These are phyloP conservation scores for Protosalanx chinensis DNA, from an alignment of 2,797 vertebrate genomes.

Conservation along the genomic window DNA sequence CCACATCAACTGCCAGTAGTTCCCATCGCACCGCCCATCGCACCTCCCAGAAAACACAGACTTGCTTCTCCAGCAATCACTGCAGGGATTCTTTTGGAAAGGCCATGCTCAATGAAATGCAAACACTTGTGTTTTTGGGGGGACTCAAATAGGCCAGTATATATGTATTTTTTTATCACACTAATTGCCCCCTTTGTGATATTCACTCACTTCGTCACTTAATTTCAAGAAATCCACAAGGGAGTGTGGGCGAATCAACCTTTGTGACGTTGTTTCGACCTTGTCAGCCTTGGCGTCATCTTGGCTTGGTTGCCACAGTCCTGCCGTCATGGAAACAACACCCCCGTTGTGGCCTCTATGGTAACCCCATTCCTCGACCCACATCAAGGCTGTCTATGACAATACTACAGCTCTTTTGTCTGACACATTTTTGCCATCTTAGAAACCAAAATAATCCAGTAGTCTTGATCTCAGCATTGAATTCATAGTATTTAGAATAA, in stretches of 20 bases:
- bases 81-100: slow-evolving; percentile 14
- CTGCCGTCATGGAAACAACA: slow-evolving; percentile 51
- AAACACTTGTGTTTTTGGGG: slow-evolving; percentile 4
- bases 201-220: not conserved
- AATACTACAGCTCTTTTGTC: slow-evolving; percentile 16
- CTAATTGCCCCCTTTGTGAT: not conserved
- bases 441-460: slow-evolving; percentile 11
- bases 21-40: not conserved
- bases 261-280: slow-evolving; percentile 5
- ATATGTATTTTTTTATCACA: not conserved
- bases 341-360: slow-evolving; percentile 42
- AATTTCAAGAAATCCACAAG: slow-evolving; percentile 7
- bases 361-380: slow-evolving; percentile 47
- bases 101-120: slow-evolving; percentile 22
- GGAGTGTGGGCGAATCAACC: slow-evolving; percentile 23
- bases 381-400: slow-evolving; percentile 21
- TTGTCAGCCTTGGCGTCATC: slow-evolving; percentile 39
- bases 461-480: too few relatives aligned
- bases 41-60: slow-evolving; percentile 17
- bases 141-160: not conserved
- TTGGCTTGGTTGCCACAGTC: slow-evolving; percentile 56
- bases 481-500: too few relatives aligned
- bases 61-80: slow-evolving; percentile 2
- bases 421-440: slow-evolving; percentile 14
- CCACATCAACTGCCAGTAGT: slow-evolving; percentile 26